These are phyloP conservation scores for Epizoanthus fatuus DNA, from an alignment of 92 coral and sea anemone species.

Conservation along the genomic window DNA sequence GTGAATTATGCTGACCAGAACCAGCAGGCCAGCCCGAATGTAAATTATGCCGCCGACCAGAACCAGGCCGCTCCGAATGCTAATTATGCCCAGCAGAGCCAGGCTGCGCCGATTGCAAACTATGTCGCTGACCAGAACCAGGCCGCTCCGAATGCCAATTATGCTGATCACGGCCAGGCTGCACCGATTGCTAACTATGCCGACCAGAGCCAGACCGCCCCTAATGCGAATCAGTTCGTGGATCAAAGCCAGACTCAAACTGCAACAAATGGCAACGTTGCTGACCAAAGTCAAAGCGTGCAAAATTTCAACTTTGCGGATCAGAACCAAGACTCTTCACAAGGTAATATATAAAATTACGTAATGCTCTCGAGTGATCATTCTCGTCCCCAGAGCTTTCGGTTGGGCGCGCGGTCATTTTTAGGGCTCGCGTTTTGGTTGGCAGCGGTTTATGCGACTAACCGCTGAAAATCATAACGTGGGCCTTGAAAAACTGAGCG, in stretches of 20 bases:
- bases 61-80: too few relatives aligned
- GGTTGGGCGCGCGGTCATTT: too few relatives aligned
- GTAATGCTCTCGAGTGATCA: too few relatives aligned
- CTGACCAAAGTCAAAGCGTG: slow-evolving; percentile 30
- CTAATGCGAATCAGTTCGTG: slow-evolving; percentile 5
- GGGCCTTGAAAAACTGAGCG: too few relatives aligned
- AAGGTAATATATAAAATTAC: not conserved
- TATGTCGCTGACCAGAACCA: slow-evolving; percentile 17
- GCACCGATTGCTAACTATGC: not conserved
- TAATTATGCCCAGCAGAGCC: slow-evolving; percentile 6
- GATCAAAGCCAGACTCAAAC: slow-evolving; percentile 5
- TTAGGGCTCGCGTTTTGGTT: too few relatives aligned
- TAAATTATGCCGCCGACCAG: too few relatives aligned
- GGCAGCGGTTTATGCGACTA: too few relatives aligned
- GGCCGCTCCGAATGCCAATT: not conserved
- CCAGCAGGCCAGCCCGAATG: not conserved
- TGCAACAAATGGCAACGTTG: not conserved
- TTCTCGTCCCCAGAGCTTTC: too few relatives aligned
- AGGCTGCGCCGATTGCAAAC: not conserved
- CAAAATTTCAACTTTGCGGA: not conserved
- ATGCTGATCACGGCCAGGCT: not conserved
- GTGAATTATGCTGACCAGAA: not conserved
- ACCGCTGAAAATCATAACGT: too few relatives aligned
- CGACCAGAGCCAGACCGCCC: slow-evolving; percentile 1
- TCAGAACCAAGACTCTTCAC: not conserved